phyloP scores from a whole-genome alignment of 2,113 vertebrate genomes.

The Pseudolaguvia tuberculata region DNA sequence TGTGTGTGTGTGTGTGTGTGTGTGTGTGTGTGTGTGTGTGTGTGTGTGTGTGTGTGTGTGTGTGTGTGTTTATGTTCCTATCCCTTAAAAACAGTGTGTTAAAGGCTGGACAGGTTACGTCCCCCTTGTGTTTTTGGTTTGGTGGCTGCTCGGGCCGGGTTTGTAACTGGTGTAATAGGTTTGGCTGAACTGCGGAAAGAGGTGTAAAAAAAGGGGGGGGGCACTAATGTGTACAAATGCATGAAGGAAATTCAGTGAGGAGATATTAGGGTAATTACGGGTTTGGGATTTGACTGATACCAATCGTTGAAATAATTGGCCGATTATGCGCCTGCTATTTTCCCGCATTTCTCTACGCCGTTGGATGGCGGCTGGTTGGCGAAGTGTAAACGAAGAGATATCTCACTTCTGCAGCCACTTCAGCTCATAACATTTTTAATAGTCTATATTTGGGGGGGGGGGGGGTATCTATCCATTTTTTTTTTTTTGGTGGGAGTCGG shows the following conservation, averaged over 20 bases:
- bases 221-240: constrained; percentile 44
- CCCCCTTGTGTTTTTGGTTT: constrained; percentile 11
- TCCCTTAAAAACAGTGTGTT: constrained; percentile 1
- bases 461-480: not conserved
- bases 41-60: constrained; percentile 13
- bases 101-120: constrained; percentile 2
- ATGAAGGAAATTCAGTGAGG: constrained; percentile 36
- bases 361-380: constrained; percentile 1
- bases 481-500: not conserved
- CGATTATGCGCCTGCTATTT: constrained; percentile 25
- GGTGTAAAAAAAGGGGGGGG: not conserved
- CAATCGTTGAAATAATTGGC: constrained; percentile 30
- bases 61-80: constrained; percentile 17
- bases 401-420: not conserved
- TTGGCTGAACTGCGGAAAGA: constrained; percentile 37
- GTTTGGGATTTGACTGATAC: constrained; percentile 26
- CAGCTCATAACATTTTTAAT: constrained; percentile 2
- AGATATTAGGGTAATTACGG: constrained; percentile 31
- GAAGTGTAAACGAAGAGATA: not conserved
- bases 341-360: not conserved
- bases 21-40: constrained; percentile 18
- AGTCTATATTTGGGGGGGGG: no score
- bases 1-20: constrained; percentile 10
- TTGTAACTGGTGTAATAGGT: constrained; percentile 33
- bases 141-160: constrained; percentile 1